Evolutionary conservation across 1,140 invertebrate species (phyloP).

Genomic region (Calosoma granatense): DNA sequence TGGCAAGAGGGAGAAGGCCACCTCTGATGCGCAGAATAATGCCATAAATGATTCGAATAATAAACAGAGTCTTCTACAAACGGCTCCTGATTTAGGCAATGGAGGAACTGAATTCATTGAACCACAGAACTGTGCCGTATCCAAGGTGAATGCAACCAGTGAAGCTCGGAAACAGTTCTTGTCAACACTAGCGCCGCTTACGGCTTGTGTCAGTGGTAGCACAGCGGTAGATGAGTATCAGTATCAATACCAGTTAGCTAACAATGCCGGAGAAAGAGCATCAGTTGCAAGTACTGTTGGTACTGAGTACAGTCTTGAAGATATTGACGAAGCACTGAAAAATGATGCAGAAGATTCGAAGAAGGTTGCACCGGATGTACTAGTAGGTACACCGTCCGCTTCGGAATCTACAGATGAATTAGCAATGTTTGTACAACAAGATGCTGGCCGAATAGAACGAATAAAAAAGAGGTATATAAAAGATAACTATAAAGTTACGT

Average conservation of each 20-base stretch:
- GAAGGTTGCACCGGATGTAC: conserved; percentile 58
- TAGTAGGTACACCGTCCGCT: conserved; percentile 54
- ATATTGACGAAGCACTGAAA: conserved; percentile 50
- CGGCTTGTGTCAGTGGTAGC: conserved; percentile 57
- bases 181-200: conserved; percentile 60
- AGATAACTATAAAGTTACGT: too few relatives aligned
- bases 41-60: conserved; percentile 22
- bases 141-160: conserved; percentile 30
- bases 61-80: conserved; percentile 17
- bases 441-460: conserved; percentile 67
- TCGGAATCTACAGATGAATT: conserved; percentile 55
- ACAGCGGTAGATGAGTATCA: conserved; percentile 55
- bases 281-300: conserved; percentile 38
- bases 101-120: conserved; percentile 29
- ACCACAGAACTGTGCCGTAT: conserved; percentile 13
- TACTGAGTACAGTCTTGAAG: conserved; percentile 52
- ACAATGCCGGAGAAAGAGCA: conserved; percentile 37
- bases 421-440: conserved; percentile 72
- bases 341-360: conserved; percentile 36
- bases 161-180: conserved; percentile 60
- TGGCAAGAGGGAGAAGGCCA: conserved; percentile 39
- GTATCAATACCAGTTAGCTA: conserved; percentile 40
- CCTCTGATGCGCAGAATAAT: conserved; percentile 27
- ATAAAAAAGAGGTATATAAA: conserved; percentile 59
- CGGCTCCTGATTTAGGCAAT: conserved; percentile 46